Base-by-base conservation (phyloP, 1,140 invertebrate species). In the Drosophila arawakana region DNA sequence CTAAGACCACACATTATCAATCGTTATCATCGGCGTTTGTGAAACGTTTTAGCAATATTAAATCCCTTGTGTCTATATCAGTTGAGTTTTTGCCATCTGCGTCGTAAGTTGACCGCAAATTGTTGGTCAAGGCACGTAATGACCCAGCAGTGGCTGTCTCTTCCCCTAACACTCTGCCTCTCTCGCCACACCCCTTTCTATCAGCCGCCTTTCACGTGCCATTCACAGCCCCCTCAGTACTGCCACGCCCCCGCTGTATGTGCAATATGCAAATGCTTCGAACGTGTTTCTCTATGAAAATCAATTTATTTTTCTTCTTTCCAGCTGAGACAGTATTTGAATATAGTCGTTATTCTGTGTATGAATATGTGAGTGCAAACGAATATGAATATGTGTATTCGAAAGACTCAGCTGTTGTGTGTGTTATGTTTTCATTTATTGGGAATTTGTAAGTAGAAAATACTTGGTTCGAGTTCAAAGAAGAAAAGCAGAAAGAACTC, bases 261-360 rank as follows among this genome's bases (percentile, higher is more conserved):
- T 46, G 30, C n/a, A 61, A 47, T 47, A 73, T 73, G 63, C 63
- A 72, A 83, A 80, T 79, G 52, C 18, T 18, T n/a, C 39, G 80
- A 83, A 83, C 77, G 81, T 81, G 78, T 85, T 81, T 85, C 60
- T 68, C 61, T 70, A 81, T 59, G 77, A 81, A 81, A 81, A 81
- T 84, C 70, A 81, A 78, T 78, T 68, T 39, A 57, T 18, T 30
- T n/a, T 11, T 9, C 46, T 55, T 21, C 13, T 39, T 41, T 39
- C 9, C 35, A 57, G 4, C 41, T 13, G 41, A 43, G 41, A 11
- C 41, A 10, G 25, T 1, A 30, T 6, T 30, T 30, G 25, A 30
- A 30, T 30, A 30, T 5, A 30, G 4, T 30, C 25, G 25, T 30
- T 0, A 30, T 3, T 30, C 2, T 43, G 39, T 10, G 34, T 55